Percentiles rank a stretch among this genome's conserved stretches.
These are phyloP conservation scores for Cassiopea xamachana DNA, from an alignment of 30 jellyfish, hydroid and myxozoan species.

Conservation along the genomic window DNA sequence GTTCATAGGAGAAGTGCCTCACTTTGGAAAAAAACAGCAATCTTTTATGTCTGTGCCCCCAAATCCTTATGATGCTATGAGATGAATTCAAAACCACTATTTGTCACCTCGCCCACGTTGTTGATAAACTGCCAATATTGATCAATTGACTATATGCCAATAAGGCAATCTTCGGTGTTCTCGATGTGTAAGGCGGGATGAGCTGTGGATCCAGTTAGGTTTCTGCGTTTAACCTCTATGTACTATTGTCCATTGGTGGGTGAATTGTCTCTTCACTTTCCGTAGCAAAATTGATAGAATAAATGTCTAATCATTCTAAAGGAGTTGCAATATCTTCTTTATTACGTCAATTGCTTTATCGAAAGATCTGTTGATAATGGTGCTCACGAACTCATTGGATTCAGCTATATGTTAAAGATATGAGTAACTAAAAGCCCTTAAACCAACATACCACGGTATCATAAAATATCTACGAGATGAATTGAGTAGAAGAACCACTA, in stretches of 20 bases:
- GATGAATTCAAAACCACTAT: too few species aligned
- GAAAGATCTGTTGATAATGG: neutral
- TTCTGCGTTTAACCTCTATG: neutral
- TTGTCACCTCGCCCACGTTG: too few species aligned
- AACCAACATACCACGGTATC: neutral
- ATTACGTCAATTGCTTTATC: neutral
- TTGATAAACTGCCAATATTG: too few species aligned
- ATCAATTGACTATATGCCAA: too few species aligned
- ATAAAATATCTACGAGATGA: neutral
- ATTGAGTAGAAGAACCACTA: neutral
- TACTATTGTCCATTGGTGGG: neutral
- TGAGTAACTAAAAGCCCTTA: neutral
- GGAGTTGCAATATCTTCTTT: neutral
- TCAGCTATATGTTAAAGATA: neutral
- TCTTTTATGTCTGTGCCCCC: too few species aligned
- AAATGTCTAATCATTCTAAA: too few species aligned
- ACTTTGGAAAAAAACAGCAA: too few species aligned
- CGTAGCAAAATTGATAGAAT: too few species aligned
- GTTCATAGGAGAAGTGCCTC: too few species aligned
- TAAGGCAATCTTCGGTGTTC: neutral
- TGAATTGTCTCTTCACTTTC: too few species aligned
- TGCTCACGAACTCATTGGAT: neutral
- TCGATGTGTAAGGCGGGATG: neutral
- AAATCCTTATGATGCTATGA: too few species aligned
- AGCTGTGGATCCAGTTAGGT: neutral